Percentiles rank a stretch among this genome's conserved stretches.
Conservation (phyloP, 1,140 invertebrate species). For the Microplitis demolitor region DNA sequence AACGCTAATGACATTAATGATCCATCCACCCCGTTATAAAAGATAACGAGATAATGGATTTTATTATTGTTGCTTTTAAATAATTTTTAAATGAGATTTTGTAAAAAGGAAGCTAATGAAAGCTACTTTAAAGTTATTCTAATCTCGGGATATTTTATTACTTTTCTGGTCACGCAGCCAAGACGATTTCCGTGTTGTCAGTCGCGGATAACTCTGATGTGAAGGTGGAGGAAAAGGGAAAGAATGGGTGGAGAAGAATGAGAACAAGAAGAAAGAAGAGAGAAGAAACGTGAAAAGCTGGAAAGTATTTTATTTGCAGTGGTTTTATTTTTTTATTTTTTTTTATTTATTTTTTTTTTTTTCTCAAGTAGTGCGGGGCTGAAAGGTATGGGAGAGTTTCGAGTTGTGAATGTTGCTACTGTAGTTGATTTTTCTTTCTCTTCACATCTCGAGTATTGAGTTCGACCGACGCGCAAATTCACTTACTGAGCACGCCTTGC, state of each 20-base stretch:
- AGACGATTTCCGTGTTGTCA: constrained; percentile 20
- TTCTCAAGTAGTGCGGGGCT: background rate
- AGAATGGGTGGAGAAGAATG: background rate
- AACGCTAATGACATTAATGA: constrained; percentile 23
- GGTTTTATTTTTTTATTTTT: background rate
- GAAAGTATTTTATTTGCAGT: too few species aligned
- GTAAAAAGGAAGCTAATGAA: background rate
- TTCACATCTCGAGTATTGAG: background rate
- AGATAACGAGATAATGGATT: constrained; percentile 14
- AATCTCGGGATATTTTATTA: background rate
- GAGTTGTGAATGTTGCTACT: background rate
- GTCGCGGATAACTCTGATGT: constrained; percentile 4
- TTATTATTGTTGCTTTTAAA: background rate
- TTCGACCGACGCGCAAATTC: constrained; percentile 34
- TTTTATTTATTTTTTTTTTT: constrained; percentile 1
- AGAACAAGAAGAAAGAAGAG: too few species aligned
- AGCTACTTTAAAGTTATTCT: background rate
- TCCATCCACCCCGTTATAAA: constrained; percentile 35
- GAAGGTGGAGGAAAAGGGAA: background rate
- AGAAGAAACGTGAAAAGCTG: too few species aligned
- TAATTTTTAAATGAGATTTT: background rate
- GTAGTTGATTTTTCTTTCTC: constrained; percentile 9
- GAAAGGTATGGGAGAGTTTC: too few species aligned
- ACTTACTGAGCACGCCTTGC: constrained; percentile 44
- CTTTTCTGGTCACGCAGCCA: background rate